Evolutionary conservation across 2,888 invertebrate genomes (phyloP), one percentile per base, ranked within the genome.

Genomic region (Drosophila cyrtoloma): DNA sequence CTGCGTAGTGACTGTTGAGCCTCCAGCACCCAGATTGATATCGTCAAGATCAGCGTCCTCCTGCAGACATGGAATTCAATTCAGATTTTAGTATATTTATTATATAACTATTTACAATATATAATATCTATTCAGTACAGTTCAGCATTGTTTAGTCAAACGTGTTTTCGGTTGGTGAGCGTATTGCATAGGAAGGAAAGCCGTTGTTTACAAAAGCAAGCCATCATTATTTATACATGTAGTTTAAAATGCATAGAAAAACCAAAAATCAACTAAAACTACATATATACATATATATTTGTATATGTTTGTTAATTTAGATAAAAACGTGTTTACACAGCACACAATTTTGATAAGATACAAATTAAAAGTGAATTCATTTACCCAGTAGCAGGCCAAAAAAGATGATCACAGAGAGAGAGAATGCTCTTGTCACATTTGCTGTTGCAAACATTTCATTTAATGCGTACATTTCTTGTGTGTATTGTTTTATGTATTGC

Each of bases 31-130:
- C 68, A 92, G 79, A 79, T 92, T 91, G 14, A 92, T 89, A 79
- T 93, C 94, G 47, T 93, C 93, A 53, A 93, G 89, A 81, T 93
- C 93, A 72, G 86, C 91, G 70, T 93, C 93, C 86, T 93, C 93
- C 93, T 93, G 81, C 22, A 71, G 37, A 26, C 22, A 58, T 58
- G 7, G 10, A 66, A n/a, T 30, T 19, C 33, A 61, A 52, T 26
- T 47, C 2, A 47, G 2, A 16, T 26, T 26, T 47, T 16, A 47
- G 26, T 47, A 47, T 16, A 47, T 47, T 5, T 26, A 16, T 26
- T 9, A 26, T 26, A 55, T 9, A 28, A 28, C 3, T 28, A 28
- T 28, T 3, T 28, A 28, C 22, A 1, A 14, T 39, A 28, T 57
- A 28, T 5, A 5, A 39, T 57, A 9, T 30, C 12, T n/a, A 35